Evolutionary conservation across 2,888 invertebrate species (phyloP).

Genomic region (Papilio elwesi): DNA sequence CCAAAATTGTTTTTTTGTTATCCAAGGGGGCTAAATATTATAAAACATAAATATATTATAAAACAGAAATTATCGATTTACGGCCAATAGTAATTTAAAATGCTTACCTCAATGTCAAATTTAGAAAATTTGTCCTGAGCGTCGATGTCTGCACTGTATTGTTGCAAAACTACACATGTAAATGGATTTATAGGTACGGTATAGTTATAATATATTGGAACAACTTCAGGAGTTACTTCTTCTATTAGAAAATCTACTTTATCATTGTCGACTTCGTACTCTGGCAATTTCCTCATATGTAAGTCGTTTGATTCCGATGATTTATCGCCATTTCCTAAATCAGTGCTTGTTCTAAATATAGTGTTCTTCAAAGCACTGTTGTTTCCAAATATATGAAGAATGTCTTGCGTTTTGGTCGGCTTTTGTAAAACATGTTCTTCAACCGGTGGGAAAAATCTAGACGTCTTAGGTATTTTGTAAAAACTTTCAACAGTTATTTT

Average conservation of each 20-base stretch:
- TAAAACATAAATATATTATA: slow-evolving; percentile 19
- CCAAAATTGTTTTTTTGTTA: slow-evolving; percentile 64
- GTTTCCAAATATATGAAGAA: slow-evolving; percentile 11
- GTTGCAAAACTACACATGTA: slow-evolving; percentile 55
- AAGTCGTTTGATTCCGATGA: slow-evolving; percentile 40
- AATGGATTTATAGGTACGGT: slow-evolving; percentile 52
- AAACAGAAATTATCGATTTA: neutral
- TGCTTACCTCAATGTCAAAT: slow-evolving; percentile 70
- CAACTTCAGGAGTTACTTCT: slow-evolving; percentile 49
- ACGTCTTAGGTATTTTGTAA: slow-evolving; percentile 54
- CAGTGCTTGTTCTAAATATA: slow-evolving; percentile 50
- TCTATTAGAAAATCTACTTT: slow-evolving; percentile 64
- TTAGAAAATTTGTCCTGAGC: slow-evolving; percentile 61
- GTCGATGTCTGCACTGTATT: slow-evolving; percentile 61
- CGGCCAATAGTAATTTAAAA: neutral
- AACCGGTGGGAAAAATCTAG: slow-evolving; percentile 60
- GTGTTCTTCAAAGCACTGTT: slow-evolving; percentile 51
- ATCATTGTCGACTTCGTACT: slow-evolving; percentile 50
- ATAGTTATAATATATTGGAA: slow-evolving; percentile 49
- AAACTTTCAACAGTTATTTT: slow-evolving; percentile 52
- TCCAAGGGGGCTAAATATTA: slow-evolving; percentile 65
- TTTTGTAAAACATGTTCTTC: slow-evolving; percentile 53
- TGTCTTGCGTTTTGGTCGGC: slow-evolving; percentile 38
- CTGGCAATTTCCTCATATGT: slow-evolving; percentile 35
- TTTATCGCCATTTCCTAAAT: slow-evolving; percentile 35